phyloP scores from a whole-genome alignment of 2,113 vertebrate species.

The Rissa tridactyla region DNA sequence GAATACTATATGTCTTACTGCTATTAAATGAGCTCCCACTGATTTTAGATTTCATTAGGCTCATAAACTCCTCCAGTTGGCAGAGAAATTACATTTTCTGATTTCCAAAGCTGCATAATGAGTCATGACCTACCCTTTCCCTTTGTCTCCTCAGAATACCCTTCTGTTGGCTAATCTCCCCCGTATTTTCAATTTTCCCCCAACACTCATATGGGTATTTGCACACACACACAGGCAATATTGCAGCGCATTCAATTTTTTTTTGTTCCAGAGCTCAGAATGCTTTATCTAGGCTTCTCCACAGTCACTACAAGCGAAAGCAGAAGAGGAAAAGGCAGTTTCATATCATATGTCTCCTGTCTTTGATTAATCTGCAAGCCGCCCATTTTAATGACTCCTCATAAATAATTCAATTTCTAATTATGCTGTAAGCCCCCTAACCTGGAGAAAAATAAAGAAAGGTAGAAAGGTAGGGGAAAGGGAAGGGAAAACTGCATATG shows the following conservation, averaged over 20 bases:
- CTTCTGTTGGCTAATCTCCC: constrained; percentile 3
- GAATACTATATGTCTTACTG: constrained; percentile 17
- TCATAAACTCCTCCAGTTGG: constrained; percentile 50
- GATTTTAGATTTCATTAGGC: constrained; percentile 58
- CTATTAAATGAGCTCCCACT: constrained; percentile 42
- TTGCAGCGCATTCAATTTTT: neutral
- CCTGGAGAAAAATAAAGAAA: constrained; percentile 65
- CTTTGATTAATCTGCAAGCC: constrained; percentile 76
- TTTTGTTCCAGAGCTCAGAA: neutral
- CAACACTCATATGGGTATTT: neutral
- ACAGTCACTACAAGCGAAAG: neutral
- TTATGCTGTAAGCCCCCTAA: constrained; percentile 77
- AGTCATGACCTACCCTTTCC: constrained; percentile 22
- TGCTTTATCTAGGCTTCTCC: constrained; percentile 19
- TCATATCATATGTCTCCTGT: constrained; percentile 44
- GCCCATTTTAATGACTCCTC: constrained; percentile 75
- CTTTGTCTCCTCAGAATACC: constrained; percentile 21
- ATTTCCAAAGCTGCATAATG: constrained; percentile 40
- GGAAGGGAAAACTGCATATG: neutral
- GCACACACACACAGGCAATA: neutral
- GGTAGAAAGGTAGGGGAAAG: neutral
- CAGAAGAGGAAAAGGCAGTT: constrained; percentile 64
- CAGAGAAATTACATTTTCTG: constrained; percentile 58
- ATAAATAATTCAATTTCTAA: constrained; percentile 94
- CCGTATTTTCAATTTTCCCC: constrained; percentile 21